These are phyloP conservation scores for Nycteola revayana DNA, from an alignment of 2,888 invertebrate genomes.

Conservation along the genomic window DNA sequence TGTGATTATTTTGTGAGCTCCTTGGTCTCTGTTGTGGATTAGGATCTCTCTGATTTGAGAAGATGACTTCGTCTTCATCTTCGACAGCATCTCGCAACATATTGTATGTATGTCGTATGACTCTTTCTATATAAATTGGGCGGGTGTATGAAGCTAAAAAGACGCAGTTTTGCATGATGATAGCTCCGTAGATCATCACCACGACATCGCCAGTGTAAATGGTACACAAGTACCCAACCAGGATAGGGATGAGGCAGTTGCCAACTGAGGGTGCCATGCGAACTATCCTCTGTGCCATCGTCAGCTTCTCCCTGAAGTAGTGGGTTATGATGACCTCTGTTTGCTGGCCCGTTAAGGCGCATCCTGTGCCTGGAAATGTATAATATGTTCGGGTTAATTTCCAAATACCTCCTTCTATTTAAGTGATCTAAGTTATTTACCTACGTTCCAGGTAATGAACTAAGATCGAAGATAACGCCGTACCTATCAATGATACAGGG, in stretches of 20 bases:
- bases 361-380: constrained; percentile 79
- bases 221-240: constrained; percentile 74
- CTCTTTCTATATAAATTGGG: constrained; percentile 77
- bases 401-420: no score
- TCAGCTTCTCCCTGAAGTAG: constrained; percentile 81
- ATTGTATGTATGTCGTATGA: constrained; percentile 70
- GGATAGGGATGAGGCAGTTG: constrained; percentile 74
- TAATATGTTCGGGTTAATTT: no score
- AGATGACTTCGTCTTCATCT: constrained; percentile 82
- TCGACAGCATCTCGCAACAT: constrained; percentile 69
- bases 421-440: no score
- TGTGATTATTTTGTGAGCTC: constrained; percentile 2
- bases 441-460: no score
- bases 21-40: constrained; percentile 10
- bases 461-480: no score
- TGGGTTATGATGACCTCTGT: constrained; percentile 81
- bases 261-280: constrained; percentile 79
- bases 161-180: constrained; percentile 81
- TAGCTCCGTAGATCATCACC: constrained; percentile 81
- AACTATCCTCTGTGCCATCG: constrained; percentile 73
- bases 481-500: no score
- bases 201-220: constrained; percentile 62
- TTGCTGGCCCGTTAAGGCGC: constrained; percentile 80
- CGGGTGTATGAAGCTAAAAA: constrained; percentile 77
- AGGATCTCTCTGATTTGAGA: constrained; percentile 61